Evolutionary conservation across 2,888 invertebrate genomes (phyloP).

Genomic region (Mythimna loreyi): DNA sequence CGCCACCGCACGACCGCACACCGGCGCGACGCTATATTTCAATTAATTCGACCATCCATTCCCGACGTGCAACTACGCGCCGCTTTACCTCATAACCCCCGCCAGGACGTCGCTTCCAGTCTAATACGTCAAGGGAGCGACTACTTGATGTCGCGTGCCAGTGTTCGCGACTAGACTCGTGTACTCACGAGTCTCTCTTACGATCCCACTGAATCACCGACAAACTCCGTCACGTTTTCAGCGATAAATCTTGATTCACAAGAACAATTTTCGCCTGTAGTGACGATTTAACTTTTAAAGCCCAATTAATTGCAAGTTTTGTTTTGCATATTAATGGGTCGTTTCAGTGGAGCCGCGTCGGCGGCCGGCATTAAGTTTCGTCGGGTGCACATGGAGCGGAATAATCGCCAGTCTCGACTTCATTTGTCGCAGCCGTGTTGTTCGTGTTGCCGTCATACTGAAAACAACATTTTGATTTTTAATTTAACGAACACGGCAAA

Average conservation of each 20-base stretch:
- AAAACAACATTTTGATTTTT: conserved; percentile 18
- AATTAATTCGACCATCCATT: conserved; percentile 89
- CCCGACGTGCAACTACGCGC: conserved; percentile 80
- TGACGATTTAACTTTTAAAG: conserved; percentile 78
- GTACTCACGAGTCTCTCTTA: conserved; percentile 34
- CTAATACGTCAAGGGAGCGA: conserved; percentile 67
- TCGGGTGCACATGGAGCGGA: conserved; percentile 74
- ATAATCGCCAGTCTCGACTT: conserved; percentile 77
- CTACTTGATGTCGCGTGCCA: conserved; percentile 64
- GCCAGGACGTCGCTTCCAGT: conserved; percentile 65
- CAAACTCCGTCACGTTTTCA: conserved; percentile 69
- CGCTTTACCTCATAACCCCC: conserved; percentile 81
- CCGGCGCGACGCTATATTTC: conserved; percentile 88
- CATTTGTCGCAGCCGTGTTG: conserved; percentile 69
- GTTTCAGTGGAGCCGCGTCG: conserved; percentile 69
- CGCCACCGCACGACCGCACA: conserved; percentile 85
- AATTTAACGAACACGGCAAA: conserved; percentile 7
- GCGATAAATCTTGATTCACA: conserved; percentile 74
- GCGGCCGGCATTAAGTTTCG: conserved; percentile 74
- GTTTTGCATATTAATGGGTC: conserved; percentile 83
- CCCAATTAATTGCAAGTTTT: conserved; percentile 81
- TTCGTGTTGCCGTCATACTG: conserved; percentile 39
- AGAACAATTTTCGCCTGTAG: conserved; percentile 71
- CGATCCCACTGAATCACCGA: conserved; percentile 43
- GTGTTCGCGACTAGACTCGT: conserved; percentile 33